Evolutionary conservation across 2,113 vertebrate species (phyloP).

Genomic region (Paradoxurus hermaphroditus): DNA sequence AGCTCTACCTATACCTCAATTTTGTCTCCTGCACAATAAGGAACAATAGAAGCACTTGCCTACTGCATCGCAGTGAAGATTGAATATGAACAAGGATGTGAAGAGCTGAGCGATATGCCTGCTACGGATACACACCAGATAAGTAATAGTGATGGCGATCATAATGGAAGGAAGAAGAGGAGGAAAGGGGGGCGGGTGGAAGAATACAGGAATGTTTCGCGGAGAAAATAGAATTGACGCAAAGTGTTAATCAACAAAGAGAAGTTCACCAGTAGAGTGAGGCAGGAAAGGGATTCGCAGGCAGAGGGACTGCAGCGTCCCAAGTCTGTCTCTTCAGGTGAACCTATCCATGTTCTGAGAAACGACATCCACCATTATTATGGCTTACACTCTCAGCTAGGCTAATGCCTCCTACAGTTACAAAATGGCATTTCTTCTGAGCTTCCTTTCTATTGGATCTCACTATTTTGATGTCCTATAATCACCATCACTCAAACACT

Average conservation of each 20-base stretch:
- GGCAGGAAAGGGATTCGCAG: neutral
- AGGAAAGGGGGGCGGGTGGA: neutral
- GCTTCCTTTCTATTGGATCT: neutral
- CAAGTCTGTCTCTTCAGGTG: neutral
- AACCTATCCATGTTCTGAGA: neutral
- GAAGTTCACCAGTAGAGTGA: neutral
- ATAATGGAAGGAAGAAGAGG: neutral
- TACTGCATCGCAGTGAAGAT: neutral
- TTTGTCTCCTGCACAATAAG: neutral
- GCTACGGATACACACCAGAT: neutral
- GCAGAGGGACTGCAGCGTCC: neutral
- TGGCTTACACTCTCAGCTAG: neutral
- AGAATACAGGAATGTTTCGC: neutral
- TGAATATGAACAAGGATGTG: neutral
- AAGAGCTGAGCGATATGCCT: neutral
- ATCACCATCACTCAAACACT: neutral
- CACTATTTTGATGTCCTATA: neutral
- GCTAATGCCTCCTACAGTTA: neutral
- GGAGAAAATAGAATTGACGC: neutral
- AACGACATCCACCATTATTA: neutral
- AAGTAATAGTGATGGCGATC: neutral
- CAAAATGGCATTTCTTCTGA: neutral
- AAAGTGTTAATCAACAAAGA: neutral
- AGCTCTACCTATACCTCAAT: neutral
- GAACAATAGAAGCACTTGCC: neutral